Evolutionary conservation across 2,113 vertebrate species (phyloP).

Genomic region (Dermatemys mawii): DNA sequence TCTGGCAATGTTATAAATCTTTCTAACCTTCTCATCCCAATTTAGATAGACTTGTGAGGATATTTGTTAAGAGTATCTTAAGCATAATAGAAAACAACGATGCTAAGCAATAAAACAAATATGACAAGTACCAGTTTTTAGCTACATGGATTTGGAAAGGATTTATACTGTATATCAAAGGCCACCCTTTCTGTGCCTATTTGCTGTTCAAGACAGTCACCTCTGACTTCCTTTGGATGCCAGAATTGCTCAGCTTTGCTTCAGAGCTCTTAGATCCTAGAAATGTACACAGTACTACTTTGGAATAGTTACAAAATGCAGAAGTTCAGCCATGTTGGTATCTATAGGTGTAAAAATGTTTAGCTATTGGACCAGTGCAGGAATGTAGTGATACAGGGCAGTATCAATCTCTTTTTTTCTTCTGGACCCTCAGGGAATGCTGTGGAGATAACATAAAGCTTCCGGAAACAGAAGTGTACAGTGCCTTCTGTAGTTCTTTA

Average conservation of each 20-base stretch:
- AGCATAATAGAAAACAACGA: conserved; percentile 45
- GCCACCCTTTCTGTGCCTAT: background rate
- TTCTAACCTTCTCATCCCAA: conserved; percentile 39
- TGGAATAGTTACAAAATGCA: background rate
- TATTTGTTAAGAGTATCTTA: conserved; percentile 32
- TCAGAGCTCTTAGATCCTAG: background rate
- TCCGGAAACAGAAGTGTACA: background rate
- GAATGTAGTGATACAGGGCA: background rate
- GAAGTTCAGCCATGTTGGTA: background rate
- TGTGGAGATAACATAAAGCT: background rate
- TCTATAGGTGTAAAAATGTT: background rate
- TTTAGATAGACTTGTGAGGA: conserved; percentile 9
- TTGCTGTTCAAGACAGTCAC: background rate
- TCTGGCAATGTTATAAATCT: conserved; percentile 49
- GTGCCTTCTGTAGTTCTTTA: background rate
- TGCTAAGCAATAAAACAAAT: conserved; percentile 37
- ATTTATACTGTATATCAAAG: conserved; percentile 18
- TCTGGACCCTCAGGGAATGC: background rate
- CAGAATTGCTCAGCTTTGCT: background rate
- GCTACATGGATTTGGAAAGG: background rate
- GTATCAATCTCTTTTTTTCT: background rate
- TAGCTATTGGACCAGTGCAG: background rate
- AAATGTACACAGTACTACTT: background rate
- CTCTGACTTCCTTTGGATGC: background rate
- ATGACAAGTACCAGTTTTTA: conserved; percentile 38